Conservation (phyloP, 2,797 vertebrate genomes). For the Poliocrania exsul region DNA sequence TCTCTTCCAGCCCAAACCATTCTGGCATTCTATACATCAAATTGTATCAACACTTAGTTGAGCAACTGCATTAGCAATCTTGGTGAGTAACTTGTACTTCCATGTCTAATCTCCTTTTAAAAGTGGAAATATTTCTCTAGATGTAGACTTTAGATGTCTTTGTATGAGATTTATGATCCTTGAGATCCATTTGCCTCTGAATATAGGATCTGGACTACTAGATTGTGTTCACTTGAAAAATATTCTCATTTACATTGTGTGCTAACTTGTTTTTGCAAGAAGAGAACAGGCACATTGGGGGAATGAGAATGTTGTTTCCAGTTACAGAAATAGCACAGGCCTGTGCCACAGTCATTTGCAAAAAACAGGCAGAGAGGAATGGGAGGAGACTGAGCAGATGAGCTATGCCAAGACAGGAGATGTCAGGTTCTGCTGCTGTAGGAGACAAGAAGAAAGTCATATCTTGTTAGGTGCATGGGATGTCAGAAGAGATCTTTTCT, state of each 20-base stretch:
- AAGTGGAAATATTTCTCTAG: neutral
- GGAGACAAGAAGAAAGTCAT: neutral
- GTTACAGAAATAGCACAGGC: neutral
- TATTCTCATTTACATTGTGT: neutral
- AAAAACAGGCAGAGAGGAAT: neutral
- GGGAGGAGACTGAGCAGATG: neutral
- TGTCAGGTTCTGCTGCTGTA: neutral
- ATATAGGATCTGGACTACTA: neutral
- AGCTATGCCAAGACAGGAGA: neutral
- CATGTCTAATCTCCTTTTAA: neutral
- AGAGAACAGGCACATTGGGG: neutral
- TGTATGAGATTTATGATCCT: neutral
- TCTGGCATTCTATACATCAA: neutral
- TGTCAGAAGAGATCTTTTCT: neutral
- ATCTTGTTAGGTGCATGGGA: neutral
- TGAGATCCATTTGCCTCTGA: neutral
- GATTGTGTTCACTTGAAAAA: neutral
- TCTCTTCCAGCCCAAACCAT: neutral
- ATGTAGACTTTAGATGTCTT: neutral
- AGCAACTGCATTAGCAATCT: neutral
- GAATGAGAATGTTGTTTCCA: neutral
- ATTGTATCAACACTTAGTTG: neutral
- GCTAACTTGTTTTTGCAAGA: neutral
- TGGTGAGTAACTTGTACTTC: neutral
- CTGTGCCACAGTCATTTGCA: fast-evolving